phyloP scores from a whole-genome alignment of 2,888 invertebrate species.

The Caenorhabditis sp. region DNA sequence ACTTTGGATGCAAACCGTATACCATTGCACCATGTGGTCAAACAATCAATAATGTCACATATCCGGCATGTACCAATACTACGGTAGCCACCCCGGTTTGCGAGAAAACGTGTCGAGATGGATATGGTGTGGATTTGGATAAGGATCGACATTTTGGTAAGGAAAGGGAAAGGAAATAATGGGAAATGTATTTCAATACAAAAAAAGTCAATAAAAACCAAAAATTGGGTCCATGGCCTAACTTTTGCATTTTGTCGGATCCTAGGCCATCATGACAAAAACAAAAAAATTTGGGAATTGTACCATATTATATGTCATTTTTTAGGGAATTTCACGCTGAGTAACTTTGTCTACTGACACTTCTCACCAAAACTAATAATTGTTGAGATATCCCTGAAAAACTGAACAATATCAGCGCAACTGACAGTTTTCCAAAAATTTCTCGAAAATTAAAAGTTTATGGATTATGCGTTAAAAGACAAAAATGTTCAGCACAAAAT shows the following conservation, averaged over 20 bases:
- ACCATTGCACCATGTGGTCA: conserved; percentile 49
- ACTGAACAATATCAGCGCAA: neutral
- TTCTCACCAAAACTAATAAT: conserved; percentile 82
- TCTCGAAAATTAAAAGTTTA: too few species aligned
- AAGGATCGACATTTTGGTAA: conserved; percentile 54
- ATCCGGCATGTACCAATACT: conserved; percentile 23
- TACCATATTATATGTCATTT: conserved; percentile 38
- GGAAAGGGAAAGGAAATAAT: neutral
- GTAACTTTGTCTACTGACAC: conserved; percentile 81
- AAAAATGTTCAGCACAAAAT: too few species aligned
- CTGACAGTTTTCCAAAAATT: too few species aligned
- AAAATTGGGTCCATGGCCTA: neutral
- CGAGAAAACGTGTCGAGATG: conserved; percentile 24
- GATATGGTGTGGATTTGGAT: conserved; percentile 20
- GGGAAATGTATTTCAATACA: neutral
- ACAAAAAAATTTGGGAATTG: conserved; percentile 84
- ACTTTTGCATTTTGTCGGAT: conserved; percentile 7
- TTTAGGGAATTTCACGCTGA: too few species aligned
- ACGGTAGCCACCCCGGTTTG: conserved; percentile 65
- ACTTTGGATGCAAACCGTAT: conserved; percentile 78
- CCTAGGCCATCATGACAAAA: neutral
- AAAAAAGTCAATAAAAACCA: neutral
- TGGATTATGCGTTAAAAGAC: too few species aligned
- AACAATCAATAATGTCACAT: conserved; percentile 39
- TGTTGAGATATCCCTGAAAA: neutral